Percentiles rank a stretch among this genome's conserved stretches.
Conservation (phyloP, 2,888 invertebrate genomes). For the Chrysina gloriosa region DNA sequence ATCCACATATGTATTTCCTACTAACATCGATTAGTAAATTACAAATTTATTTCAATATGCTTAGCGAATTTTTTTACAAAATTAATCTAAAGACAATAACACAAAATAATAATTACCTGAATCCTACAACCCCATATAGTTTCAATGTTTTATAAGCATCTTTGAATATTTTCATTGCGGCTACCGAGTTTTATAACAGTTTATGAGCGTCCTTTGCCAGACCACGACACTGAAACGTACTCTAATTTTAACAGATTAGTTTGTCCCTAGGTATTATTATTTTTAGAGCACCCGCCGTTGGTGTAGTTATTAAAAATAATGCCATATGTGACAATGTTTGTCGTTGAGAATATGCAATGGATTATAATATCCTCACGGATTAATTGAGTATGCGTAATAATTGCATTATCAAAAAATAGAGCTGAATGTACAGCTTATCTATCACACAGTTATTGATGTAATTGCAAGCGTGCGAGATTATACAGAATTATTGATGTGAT, state of each 20-base stretch:
- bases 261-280: conserved; percentile 42
- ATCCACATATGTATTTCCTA: too few species aligned
- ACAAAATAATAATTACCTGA: conserved; percentile 46
- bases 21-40: too few species aligned
- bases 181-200: conserved; percentile 20
- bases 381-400: background rate
- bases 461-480: too few species aligned
- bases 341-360: background rate
- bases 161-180: conserved; percentile 40
- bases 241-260: conserved; percentile 41
- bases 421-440: too few species aligned
- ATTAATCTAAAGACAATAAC: background rate
- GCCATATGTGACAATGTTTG: conserved; percentile 36
- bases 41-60: background rate
- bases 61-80: background rate
- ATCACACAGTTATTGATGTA: too few species aligned
- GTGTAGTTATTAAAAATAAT: conserved; percentile 24
- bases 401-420: background rate
- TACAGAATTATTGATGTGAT: too few species aligned
- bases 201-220: conserved; percentile 23
- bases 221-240: conserved; percentile 30
- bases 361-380: background rate
- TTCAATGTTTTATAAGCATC: conserved; percentile 46
- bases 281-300: conserved; percentile 42
- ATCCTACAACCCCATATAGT: conserved; percentile 46